These are phyloP conservation scores for Drosophila prolongata DNA, from an alignment of 2,888 invertebrate genomes.

Conservation along the genomic window DNA sequence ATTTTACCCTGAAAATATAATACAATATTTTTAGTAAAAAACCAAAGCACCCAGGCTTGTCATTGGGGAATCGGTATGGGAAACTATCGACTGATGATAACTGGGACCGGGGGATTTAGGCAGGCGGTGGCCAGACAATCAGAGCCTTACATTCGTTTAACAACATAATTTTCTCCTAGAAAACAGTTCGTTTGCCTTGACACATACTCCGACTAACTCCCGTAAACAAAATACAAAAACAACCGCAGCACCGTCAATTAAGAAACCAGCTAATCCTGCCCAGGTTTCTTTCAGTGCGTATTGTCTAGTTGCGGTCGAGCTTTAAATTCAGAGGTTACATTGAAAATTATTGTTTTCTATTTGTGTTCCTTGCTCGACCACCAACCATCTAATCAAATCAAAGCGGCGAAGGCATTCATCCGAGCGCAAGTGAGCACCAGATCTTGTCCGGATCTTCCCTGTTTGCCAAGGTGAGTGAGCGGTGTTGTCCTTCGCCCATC, in stretches of 20 bases:
- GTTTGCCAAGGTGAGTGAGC: constrained; percentile 1
- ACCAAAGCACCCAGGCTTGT: constrained; percentile 20
- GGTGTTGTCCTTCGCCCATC: background rate
- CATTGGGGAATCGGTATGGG: constrained; percentile 8
- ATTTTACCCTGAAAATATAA: constrained; percentile 51
- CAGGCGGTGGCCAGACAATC: constrained; percentile 20
- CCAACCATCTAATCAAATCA: constrained; percentile 1
- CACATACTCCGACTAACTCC: constrained; percentile 54
- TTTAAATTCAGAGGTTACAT: constrained; percentile 29
- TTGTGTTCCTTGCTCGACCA: constrained; percentile 4
- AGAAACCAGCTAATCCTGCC: constrained; percentile 16
- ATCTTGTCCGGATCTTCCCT: constrained; percentile 1
- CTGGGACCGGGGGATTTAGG: constrained; percentile 1
- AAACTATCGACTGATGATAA: background rate
- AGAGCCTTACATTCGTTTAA: constrained; percentile 14
- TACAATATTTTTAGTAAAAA: constrained; percentile 59
- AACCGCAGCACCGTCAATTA: constrained; percentile 10
- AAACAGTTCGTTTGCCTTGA: constrained; percentile 55
- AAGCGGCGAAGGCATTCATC: background rate
- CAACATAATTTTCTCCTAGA: constrained; percentile 51
- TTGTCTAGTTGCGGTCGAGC: constrained; percentile 1
- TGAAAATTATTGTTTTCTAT: constrained; percentile 28
- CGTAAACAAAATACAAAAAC: constrained; percentile 40
- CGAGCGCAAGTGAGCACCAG: background rate
- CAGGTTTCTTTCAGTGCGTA: constrained; percentile 21